Base-by-base conservation (phyloP, 1,140 invertebrate species). In the Bradynema listronoti region DNA sequence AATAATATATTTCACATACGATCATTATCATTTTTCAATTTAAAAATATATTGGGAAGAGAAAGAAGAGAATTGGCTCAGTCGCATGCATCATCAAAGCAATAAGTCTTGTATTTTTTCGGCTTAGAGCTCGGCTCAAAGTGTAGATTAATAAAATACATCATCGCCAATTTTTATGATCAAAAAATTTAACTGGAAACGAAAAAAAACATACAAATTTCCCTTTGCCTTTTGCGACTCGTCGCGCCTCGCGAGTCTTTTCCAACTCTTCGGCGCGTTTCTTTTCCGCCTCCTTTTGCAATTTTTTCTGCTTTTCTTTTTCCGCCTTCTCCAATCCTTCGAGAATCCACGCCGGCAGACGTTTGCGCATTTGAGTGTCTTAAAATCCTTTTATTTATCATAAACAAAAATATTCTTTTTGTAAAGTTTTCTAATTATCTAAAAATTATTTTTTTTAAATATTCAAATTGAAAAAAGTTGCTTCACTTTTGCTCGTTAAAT, bases 281-380 rank as follows among this genome's bases (percentile, higher is more conserved):
- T 72, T 62, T 41, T 51, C 24, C 42, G 64, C 34, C 33, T 81
- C 80, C 52, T 77, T 85, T 78, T 93, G 88, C 61, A 89, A 80
- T 68, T 89, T 88, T 71, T 87, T 89, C 71, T 87, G 85, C 79
- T 95, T 95, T 67, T 95, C 91, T 47, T 87, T 82, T 80, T 96
- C 91, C 89, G 95, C 94, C 82, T 95, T 95, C 78, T 95, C 91
- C 57, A 96, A 80, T 33, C 91, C 90, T 82, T 93, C 89, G 71
- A 90, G 82, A 60, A 96, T 94, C 92, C 92, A 97, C 4, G 87
- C 88, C 43, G 92, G 92, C 25, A 97, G 83, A 72, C 88, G 86
- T 75, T 90, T 86, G 32, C 90, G 81, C 79, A 91, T 92, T 27
- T 87, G 87, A 25, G 90, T 89, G 83, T 95, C 91, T 81, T 70